phyloP scores from a whole-genome alignment of 2,888 invertebrate species.

The Lochmaea crataegi region DNA sequence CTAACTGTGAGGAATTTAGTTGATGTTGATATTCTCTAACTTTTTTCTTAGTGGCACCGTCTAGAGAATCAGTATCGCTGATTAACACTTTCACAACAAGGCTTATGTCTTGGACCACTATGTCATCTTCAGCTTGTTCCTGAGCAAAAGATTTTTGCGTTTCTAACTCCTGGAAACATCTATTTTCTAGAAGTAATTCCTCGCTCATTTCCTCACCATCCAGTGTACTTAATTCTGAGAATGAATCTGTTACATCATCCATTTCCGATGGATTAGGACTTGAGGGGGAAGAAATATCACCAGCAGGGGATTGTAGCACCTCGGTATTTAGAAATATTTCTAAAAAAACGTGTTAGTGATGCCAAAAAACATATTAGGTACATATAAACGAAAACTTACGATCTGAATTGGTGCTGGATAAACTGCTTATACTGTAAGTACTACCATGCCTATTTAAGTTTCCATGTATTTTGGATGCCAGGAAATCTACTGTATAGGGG shows the following conservation, averaged over 20 bases:
- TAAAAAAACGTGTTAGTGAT: slow-evolving; percentile 37
- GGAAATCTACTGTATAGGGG: slow-evolving; percentile 72
- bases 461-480: slow-evolving; percentile 59
- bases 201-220: slow-evolving; percentile 66
- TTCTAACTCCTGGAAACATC: slow-evolving; percentile 68
- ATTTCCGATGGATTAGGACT: slow-evolving; percentile 60
- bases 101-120: slow-evolving; percentile 52
- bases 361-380: background rate
- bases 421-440: slow-evolving; percentile 57
- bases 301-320: slow-evolving; percentile 52
- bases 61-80: slow-evolving; percentile 70
- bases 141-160: slow-evolving; percentile 62
- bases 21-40: slow-evolving; percentile 70
- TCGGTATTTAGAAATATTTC: slow-evolving; percentile 51
- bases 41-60: slow-evolving; percentile 68
- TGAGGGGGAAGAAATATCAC: slow-evolving; percentile 53
- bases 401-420: slow-evolving; percentile 57
- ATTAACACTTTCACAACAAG: slow-evolving; percentile 69
- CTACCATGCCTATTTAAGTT: slow-evolving; percentile 58
- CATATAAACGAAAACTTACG: slow-evolving; percentile 50
- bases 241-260: slow-evolving; percentile 54
- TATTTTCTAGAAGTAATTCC: slow-evolving; percentile 66
- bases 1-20: slow-evolving; percentile 75
- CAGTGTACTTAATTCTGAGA: slow-evolving; percentile 58
- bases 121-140: slow-evolving; percentile 55